Evolutionary conservation across 1,140 invertebrate species (phyloP), one percentile per base, ranked within the genome.

Genomic region (Ceratina japonica): DNA sequence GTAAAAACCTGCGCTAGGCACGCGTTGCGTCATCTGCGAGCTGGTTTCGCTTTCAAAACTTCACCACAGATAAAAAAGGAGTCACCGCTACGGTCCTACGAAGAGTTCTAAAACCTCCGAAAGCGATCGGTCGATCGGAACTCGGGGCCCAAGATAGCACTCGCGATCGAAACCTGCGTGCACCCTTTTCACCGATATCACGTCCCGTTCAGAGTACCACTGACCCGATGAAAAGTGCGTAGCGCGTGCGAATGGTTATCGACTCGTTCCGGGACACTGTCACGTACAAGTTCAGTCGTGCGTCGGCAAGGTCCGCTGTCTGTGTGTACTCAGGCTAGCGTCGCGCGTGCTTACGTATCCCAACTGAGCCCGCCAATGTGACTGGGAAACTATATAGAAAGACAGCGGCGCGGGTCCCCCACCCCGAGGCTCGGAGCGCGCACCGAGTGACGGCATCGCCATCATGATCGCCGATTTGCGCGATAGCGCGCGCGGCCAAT

Each of bases 291-390:
- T 20, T 44, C 51, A 31, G 20, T 1, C 52, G 15, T 20, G 37
- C 51, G 37, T 44, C 37, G 15, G 10, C 37, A 58, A 15, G 59
- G 16, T 12, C 0, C 62, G n/a, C 64, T 58, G 59, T 64, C 27
- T 31, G 27, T 15, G 31, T 44, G 27, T 15, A 49, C 64, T 31
- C 0, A 58, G 75, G 15, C 20, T 27, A 37, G 1, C 22, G 31
- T 63, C 24, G 37, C 73, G 56, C 61, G 68, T 71, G 65, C 68
- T 82, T 51, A 78, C 75, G 62, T 79, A 75, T 74, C 80, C 73
- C 83, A 69, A 89, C 89, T 90, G 89, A 90, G 81, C 83, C 80
- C 83, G 85, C 80, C 87, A 89, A 88, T 86, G 87, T 90, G 84
- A 88, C 86, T 84, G 64, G 71, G 86, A 83, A 81, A 87, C 88